Evolutionary conservation across 1,140 invertebrate species (phyloP).

Genomic region (Drosophila ercepeae): DNA sequence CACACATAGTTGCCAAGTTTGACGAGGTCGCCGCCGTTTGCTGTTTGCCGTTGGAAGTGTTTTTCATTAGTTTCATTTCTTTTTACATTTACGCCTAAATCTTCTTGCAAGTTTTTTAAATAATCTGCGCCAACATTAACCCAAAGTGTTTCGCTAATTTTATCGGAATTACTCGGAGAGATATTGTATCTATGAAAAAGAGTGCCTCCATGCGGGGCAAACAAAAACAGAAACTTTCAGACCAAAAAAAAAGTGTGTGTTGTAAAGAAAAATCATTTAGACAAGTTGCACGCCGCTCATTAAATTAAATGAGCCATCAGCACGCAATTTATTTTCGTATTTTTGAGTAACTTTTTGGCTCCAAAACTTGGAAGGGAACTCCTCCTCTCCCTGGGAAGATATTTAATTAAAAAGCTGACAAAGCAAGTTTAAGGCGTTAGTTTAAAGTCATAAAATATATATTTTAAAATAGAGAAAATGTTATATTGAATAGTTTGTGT

Average conservation of each 20-base stretch:
- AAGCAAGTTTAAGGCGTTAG: neutral
- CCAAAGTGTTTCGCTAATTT: constrained; percentile 71
- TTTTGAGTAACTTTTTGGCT: constrained; percentile 75
- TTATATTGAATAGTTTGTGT: no score
- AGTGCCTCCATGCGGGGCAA: constrained; percentile 5
- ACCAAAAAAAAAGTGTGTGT: constrained; percentile 26
- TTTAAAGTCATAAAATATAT: neutral
- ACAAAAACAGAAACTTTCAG: neutral
- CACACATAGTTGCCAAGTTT: constrained; percentile 54
- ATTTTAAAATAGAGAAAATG: no score
- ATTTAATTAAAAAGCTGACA: constrained; percentile 46
- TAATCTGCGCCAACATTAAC: constrained; percentile 57
- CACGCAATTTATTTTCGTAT: constrained; percentile 84
- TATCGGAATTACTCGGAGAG: constrained; percentile 27
- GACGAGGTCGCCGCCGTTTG: constrained; percentile 48
- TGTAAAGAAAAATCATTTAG: constrained; percentile 80
- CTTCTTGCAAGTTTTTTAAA: constrained; percentile 61
- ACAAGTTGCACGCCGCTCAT: constrained; percentile 83
- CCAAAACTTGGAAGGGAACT: constrained; percentile 25
- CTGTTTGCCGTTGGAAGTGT: constrained; percentile 53
- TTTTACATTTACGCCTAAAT: constrained; percentile 70
- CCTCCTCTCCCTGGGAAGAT: constrained; percentile 18
- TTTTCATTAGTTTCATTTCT: constrained; percentile 81
- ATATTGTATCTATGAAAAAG: constrained; percentile 14
- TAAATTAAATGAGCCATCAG: constrained; percentile 84